These are phyloP conservation scores for Aleiodes sp. DNA, from an alignment of 1,140 invertebrate genomes.

Conservation along the genomic window DNA sequence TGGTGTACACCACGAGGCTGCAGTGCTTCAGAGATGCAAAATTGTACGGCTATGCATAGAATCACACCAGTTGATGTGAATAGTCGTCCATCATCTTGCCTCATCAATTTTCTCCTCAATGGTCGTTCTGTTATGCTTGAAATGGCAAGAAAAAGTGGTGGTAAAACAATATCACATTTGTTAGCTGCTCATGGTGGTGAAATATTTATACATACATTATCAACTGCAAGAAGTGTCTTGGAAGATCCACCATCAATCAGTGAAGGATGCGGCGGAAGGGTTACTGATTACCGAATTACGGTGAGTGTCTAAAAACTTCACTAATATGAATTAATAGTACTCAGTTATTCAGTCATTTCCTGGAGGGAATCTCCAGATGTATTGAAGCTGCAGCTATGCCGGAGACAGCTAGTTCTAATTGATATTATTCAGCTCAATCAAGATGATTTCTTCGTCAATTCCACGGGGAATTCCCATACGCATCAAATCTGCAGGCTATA, in stretches of 20 bases:
- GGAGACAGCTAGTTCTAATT: too few species aligned
- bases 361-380: too few species aligned
- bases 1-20: constrained; percentile 94
- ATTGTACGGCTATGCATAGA: constrained; percentile 83
- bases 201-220: constrained; percentile 94
- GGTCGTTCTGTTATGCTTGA: constrained; percentile 95
- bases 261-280: constrained; percentile 90
- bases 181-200: constrained; percentile 94
- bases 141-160: constrained; percentile 86
- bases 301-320: constrained; percentile 55
- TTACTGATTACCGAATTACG: constrained; percentile 88
- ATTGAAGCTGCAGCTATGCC: too few species aligned
- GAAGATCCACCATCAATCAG: constrained; percentile 96
- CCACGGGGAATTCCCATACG: too few species aligned
- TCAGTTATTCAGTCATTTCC: too few species aligned
- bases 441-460: too few species aligned
- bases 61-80: constrained; percentile 97
- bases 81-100: constrained; percentile 91
- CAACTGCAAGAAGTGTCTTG: constrained; percentile 84
- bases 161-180: constrained; percentile 91
- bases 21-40: constrained; percentile 79
- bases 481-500: too few species aligned
- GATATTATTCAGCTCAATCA: too few species aligned
- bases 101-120: constrained; percentile 95
- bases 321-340: constrained; percentile 2